Evolutionary conservation across 2,888 invertebrate genomes (phyloP).

Genomic region (Ophion ellenae): DNA sequence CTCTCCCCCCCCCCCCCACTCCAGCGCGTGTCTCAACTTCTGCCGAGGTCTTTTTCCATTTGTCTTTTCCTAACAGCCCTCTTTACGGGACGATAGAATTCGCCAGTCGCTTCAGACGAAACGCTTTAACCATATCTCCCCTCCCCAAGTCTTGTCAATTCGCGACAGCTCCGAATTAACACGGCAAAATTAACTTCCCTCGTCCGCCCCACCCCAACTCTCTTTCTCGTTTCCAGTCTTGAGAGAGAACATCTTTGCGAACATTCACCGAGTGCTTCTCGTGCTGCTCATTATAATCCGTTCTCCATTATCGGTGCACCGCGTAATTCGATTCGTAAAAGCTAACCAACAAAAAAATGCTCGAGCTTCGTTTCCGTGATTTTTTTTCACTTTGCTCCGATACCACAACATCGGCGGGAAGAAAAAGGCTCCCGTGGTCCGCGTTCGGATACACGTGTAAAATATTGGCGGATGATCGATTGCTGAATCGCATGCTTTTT

Average conservation of each 20-base stretch:
- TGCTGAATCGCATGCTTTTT: neutral
- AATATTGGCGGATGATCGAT: neutral
- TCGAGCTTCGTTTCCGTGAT: slow-evolving; percentile 25
- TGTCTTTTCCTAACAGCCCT: slow-evolving; percentile 32
- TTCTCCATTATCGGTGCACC: slow-evolving; percentile 60
- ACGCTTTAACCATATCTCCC: slow-evolving; percentile 31
- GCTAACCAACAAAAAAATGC: neutral
- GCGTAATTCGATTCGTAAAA: slow-evolving; percentile 25
- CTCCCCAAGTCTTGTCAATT: slow-evolving; percentile 9
- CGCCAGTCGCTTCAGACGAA: slow-evolving; percentile 43
- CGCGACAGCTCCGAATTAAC: slow-evolving; percentile 55
- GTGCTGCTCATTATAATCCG: slow-evolving; percentile 17
- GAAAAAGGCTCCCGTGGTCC: neutral
- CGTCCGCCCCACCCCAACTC: neutral
- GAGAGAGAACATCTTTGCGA: slow-evolving; percentile 51
- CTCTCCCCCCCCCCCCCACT: no score
- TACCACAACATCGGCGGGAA: neutral
- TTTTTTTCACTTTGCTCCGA: slow-evolving; percentile 7
- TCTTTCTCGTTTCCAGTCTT: slow-evolving; percentile 33
- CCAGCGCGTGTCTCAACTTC: slow-evolving; percentile 52
- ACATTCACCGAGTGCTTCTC: slow-evolving; percentile 22
- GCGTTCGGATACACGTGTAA: neutral
- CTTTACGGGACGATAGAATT: slow-evolving; percentile 60
- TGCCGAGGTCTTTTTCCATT: slow-evolving; percentile 40
- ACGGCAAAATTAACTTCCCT: slow-evolving; percentile 28